A percentile compares a stretch with the other conserved stretches of the same genome.
Evolutionary conservation across 2,797 vertebrate species (phyloP).

Genomic region (Lithobates pipiens): DNA sequence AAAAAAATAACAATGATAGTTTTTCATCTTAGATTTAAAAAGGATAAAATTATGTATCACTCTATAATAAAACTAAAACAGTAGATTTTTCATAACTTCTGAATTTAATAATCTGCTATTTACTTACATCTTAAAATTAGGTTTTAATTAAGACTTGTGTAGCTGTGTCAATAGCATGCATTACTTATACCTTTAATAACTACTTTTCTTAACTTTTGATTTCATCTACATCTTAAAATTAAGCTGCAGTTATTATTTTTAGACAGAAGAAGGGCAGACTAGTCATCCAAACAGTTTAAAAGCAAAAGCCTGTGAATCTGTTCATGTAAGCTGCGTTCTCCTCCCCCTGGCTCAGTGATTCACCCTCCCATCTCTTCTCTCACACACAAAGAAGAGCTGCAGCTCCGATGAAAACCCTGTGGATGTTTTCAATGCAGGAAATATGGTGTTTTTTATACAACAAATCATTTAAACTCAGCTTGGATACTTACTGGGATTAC

Average conservation of each 20-base stretch:
- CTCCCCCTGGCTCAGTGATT: constrained; percentile 74
- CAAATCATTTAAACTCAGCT: neutral
- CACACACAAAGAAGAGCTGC: constrained; percentile 66
- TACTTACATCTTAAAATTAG: too few species aligned
- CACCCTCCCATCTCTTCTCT: constrained; percentile 71
- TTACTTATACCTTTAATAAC: too few species aligned
- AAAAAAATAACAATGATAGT: too few species aligned
- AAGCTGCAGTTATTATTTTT: constrained; percentile 1
- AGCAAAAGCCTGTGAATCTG: constrained; percentile 19
- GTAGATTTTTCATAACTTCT: too few species aligned
- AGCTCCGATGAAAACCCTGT: constrained; percentile 62
- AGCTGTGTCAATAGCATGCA: too few species aligned
- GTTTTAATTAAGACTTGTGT: neutral
- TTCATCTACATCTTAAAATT: too few species aligned
- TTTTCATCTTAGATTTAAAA: too few species aligned
- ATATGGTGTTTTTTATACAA: constrained; percentile 70
- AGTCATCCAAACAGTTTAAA: neutral
- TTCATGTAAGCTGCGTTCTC: constrained; percentile 44
- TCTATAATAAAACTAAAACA: too few species aligned
- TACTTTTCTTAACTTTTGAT: too few species aligned
- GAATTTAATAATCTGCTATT: neutral
- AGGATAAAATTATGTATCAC: too few species aligned
- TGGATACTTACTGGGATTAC: constrained; percentile 69
- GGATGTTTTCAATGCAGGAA: constrained; percentile 76
- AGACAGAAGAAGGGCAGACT: constrained; percentile 43